phyloP scores from a whole-genome alignment of 2,888 invertebrate genomes.

The Cephus runcator region DNA sequence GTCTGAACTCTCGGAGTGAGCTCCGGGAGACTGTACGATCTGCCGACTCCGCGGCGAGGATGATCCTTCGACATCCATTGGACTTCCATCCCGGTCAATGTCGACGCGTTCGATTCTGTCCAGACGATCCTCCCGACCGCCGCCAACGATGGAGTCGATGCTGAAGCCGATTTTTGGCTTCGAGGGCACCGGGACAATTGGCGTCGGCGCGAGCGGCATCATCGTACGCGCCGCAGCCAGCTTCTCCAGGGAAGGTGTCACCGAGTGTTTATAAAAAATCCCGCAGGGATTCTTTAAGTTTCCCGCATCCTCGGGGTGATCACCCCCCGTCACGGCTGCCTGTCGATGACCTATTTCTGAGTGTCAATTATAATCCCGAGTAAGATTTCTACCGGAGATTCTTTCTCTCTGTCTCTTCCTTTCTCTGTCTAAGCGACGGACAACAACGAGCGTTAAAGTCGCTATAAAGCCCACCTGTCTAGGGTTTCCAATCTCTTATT shows the following conservation, averaged over 20 bases:
- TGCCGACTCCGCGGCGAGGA: constrained; percentile 53
- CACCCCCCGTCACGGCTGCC: constrained; percentile 13
- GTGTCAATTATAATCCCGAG: neutral
- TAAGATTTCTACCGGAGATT: neutral
- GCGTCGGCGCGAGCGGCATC: constrained; percentile 96
- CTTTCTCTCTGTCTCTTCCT: neutral
- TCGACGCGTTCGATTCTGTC: constrained; percentile 54
- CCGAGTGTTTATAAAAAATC: no score
- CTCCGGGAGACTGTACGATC: constrained; percentile 64
- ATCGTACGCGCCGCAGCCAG: constrained; percentile 69
- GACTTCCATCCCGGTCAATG: constrained; percentile 52
- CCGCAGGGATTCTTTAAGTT: neutral
- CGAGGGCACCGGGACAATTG: constrained; percentile 90
- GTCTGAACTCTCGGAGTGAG: constrained; percentile 68
- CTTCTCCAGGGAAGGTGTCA: constrained; percentile 7
- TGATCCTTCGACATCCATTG: constrained; percentile 57
- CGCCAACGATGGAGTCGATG: constrained; percentile 92
- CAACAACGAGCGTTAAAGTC: neutral
- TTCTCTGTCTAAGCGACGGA: neutral
- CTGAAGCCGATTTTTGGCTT: constrained; percentile 95
- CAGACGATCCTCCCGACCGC: constrained; percentile 47
- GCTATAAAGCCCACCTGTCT: neutral
- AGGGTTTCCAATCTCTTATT: neutral
- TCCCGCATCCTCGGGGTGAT: constrained; percentile 16
- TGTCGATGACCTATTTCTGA: neutral